A percentile compares a stretch with the other conserved stretches of the same genome.
phyloP scores from a whole-genome alignment of 2,888 invertebrate genomes.

The Anoplius nigerrimus region DNA sequence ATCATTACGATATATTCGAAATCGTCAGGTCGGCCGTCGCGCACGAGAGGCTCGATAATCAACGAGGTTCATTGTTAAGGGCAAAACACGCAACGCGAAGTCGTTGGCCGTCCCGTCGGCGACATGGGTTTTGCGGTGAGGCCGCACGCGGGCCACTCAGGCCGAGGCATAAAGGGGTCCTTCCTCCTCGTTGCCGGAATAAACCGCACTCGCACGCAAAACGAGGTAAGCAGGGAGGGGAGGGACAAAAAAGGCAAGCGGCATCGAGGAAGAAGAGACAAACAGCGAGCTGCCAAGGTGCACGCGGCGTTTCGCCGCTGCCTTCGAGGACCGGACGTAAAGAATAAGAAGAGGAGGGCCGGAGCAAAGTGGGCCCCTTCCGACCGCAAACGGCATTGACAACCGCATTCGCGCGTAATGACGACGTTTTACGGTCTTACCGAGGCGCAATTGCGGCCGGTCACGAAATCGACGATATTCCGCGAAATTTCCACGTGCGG shows the following conservation, averaged over 20 bases:
- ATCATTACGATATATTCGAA: background rate
- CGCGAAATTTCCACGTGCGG: conserved; percentile 20
- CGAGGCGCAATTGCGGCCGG: conserved; percentile 55
- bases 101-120: conserved; percentile 17
- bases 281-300: background rate
- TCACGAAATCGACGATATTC: conserved; percentile 54
- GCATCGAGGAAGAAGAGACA: background rate
- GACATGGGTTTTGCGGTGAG: too few species aligned
- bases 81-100: conserved; percentile 22
- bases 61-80: conserved; percentile 5
- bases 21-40: too few species aligned
- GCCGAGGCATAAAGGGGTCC: conserved; percentile 40
- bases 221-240: background rate
- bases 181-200: conserved; percentile 38
- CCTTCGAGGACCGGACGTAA: conserved; percentile 35
- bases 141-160: conserved; percentile 32
- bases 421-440: conserved; percentile 59
- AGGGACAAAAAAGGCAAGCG: conserved; percentile 11
- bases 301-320: conserved; percentile 42
- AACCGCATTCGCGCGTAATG: conserved; percentile 56
- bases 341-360: conserved; percentile 6
- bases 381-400: conserved; percentile 51
- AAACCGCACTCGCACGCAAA: conserved; percentile 46
- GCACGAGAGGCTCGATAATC: background rate
- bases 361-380: conserved; percentile 19